Base-by-base conservation (phyloP, 2,113 vertebrate genomes). In the Apteryx mantelli region DNA sequence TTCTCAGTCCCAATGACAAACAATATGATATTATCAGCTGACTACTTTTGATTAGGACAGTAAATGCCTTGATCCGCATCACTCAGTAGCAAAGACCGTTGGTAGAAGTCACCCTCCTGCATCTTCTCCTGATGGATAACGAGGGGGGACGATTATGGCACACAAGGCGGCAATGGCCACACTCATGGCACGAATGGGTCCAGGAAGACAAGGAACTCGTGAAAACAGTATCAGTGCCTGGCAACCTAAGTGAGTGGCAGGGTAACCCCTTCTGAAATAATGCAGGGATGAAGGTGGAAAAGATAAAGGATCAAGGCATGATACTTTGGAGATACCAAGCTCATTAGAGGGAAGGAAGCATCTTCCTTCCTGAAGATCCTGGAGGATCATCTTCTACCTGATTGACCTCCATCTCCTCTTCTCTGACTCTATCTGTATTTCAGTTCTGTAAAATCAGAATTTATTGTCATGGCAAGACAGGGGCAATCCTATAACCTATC, bases 11-110 rank as follows among this genome's bases (percentile, higher is more conserved):
- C 18, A 24, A 38, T 61, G 44, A 56, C 61, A 38, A 40, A 65
- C 14, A 2, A 0, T 48, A 17, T 1, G 1, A 12, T 63, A 21
- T 15, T 52, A 75, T 36, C 53, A 40, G 11, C 32, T 10, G 10
- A 2, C 5, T 38, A 2, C n/a, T 78, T 92, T 42, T 34, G 40
- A 42, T 82, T 11, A 32, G 70, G 79, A n/a, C 18, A 20, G 32
- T 28, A 50, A 88, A 52, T 0, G 0, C 24, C 13, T 86, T 5
- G 14, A 34, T 69, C 22, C 48, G 82, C 0, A 0, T 34, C 15
- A 15, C 11, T 68, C 30, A 1, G n/a, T 36, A 50, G n/a, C 18
- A 63, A 79, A 46, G 25, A 17, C 58, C 14, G 7, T 30, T n/a
- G n/a, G 56, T 61, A 50, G 78, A 53, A 87, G 42, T 44, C 4